Percentiles rank a stretch among this genome's conserved stretches.
phyloP scores from a whole-genome alignment of 1,140 invertebrate genomes.

The Procambarus virginalis region DNA sequence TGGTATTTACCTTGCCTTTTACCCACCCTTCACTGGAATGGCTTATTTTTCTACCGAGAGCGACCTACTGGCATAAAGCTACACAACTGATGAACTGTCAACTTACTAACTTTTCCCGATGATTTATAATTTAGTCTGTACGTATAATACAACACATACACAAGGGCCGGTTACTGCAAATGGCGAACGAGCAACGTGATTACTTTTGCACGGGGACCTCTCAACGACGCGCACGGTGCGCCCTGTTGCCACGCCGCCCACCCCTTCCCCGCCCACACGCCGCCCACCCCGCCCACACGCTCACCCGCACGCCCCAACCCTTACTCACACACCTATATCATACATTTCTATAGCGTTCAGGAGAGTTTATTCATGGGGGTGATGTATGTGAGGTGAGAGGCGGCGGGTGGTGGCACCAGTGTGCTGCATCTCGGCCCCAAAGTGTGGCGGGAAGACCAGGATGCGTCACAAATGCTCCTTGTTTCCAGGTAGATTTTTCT shows the following conservation, averaged over 20 bases:
- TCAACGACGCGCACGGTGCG: slow-evolving; percentile 51
- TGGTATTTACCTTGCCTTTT: neutral
- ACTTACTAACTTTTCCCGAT: slow-evolving; percentile 47
- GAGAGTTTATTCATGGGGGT: too few relatives aligned
- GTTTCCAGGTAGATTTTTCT: slow-evolving; percentile 27
- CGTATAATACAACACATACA: slow-evolving; percentile 45
- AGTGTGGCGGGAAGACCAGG: slow-evolving; percentile 56
- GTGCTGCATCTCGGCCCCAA: slow-evolving; percentile 51
- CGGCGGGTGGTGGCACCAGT: slow-evolving; percentile 15
- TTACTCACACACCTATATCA: too few relatives aligned
- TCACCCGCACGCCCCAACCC: too few relatives aligned
- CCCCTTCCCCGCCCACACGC: neutral
- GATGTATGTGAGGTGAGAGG: neutral
- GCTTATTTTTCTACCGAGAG: neutral
- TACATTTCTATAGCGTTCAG: too few relatives aligned
- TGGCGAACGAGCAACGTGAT: slow-evolving; percentile 61
- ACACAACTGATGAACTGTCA: slow-evolving; percentile 42
- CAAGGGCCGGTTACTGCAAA: slow-evolving; percentile 59
- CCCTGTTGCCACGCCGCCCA: slow-evolving; percentile 13
- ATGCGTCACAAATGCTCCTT: slow-evolving; percentile 40
- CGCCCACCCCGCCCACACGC: neutral
- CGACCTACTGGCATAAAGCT: slow-evolving; percentile 20
- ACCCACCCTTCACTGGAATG: neutral
- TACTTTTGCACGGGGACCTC: slow-evolving; percentile 50
- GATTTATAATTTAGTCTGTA: slow-evolving; percentile 44